These are phyloP conservation scores for Drosophila buzzatii DNA, from an alignment of 2,888 invertebrate species.

Conservation along the genomic window DNA sequence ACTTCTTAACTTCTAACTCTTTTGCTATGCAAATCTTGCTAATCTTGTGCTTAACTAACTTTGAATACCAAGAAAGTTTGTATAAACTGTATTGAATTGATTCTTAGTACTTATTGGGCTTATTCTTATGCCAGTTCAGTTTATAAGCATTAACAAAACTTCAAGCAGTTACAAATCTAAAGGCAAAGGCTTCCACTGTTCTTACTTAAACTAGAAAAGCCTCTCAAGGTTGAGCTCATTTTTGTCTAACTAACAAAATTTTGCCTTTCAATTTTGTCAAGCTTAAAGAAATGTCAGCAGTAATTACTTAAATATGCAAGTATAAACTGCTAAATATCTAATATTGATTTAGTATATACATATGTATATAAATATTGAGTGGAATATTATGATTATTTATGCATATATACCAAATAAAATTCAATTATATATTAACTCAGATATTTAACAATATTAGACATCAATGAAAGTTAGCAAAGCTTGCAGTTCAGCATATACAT, in stretches of 20 bases:
- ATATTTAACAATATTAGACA: neutral
- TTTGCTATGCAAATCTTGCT: neutral
- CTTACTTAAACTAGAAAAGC: no score
- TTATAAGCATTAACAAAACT: no score
- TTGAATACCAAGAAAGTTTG: neutral
- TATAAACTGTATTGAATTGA: neutral
- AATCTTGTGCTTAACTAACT: neutral
- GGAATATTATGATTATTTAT: neutral
- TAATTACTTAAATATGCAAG: neutral
- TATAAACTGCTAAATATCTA: neutral
- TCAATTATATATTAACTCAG: no score
- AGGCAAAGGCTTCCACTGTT: no score
- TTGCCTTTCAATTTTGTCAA: no score
- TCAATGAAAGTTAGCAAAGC: conserved; percentile 1
- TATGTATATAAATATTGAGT: neutral
- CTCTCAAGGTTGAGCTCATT: no score
- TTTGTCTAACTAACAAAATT: no score
- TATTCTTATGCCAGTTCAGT: neutral
- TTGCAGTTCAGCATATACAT: neutral
- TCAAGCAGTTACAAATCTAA: no score
- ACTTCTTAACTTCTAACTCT: neutral
- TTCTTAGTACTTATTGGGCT: neutral
- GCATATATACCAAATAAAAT: no score
- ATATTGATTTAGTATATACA: neutral
- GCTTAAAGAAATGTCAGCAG: neutral